Evolutionary conservation across 2,113 vertebrate species (phyloP).

Genomic region (Fukomys damarensis): DNA sequence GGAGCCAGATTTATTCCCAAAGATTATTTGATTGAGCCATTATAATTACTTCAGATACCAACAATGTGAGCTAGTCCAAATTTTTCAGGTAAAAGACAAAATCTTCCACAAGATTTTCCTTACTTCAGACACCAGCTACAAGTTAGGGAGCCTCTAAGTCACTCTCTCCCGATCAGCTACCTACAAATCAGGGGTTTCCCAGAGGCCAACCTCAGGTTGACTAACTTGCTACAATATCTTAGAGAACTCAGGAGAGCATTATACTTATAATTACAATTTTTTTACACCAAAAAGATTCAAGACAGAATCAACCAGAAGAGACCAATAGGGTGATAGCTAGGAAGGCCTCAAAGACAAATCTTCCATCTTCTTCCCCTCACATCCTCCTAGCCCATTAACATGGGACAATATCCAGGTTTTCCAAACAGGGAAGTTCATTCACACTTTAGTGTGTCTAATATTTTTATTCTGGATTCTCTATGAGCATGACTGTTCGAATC

Average conservation of each 20-base stretch:
- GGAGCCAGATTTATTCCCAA: background rate
- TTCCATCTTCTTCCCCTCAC: background rate
- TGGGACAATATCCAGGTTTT: background rate
- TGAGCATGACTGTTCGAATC: background rate
- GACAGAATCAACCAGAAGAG: background rate
- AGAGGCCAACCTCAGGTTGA: background rate
- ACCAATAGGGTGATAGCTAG: background rate
- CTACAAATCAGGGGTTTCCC: background rate
- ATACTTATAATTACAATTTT: background rate
- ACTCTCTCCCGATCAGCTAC: background rate
- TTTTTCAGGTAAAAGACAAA: background rate
- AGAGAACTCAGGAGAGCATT: background rate
- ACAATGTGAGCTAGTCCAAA: background rate
- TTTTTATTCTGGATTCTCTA: background rate
- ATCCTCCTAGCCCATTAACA: background rate
- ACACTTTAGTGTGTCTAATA: background rate
- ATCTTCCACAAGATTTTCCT: background rate
- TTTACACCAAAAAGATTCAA: background rate
- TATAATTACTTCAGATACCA: constrained; percentile 21
- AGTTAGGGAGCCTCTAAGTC: background rate
- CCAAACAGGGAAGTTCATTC: background rate
- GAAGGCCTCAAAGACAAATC: background rate
- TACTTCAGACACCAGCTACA: background rate
- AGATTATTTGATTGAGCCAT: background rate
- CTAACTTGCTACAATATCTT: background rate